Evolutionary conservation across 2,113 vertebrate genomes (phyloP).

Genomic region (Himantopus leucocephalus): DNA sequence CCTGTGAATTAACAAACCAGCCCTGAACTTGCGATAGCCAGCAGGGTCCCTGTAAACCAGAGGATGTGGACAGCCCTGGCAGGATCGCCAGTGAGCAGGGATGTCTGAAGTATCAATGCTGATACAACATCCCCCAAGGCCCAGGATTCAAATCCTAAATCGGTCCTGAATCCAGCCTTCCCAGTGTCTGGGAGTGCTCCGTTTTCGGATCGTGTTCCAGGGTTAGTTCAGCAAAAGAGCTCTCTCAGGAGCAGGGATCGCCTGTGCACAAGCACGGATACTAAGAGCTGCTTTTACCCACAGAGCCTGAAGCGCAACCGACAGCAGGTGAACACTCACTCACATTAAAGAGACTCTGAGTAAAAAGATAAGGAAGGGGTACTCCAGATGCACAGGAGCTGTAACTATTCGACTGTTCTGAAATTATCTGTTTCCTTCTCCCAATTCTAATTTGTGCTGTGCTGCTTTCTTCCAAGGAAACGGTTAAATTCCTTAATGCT

Average conservation of each 20-base stretch:
- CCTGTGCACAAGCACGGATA: fast-evolving
- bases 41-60: neutral
- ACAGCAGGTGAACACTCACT: neutral
- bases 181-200: neutral
- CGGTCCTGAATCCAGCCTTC: neutral
- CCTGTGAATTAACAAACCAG: fast-evolving
- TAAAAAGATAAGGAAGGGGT: neutral
- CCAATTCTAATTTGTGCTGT: neutral
- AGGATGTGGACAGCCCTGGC: fast-evolving
- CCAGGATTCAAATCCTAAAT: neutral
- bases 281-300: fast-evolving
- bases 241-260: fast-evolving
- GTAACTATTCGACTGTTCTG: neutral
- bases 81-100: neutral
- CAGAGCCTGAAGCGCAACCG: neutral
- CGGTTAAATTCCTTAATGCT: neutral
- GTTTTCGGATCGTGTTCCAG: neutral
- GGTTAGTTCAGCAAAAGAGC: neutral
- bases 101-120: neutral
- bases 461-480: neutral
- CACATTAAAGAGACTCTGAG: fast-evolving
- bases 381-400: neutral
- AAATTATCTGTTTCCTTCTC: neutral
- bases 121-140: neutral
- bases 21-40: too few relatives aligned